Conservation (phyloP, 2,888 invertebrate species). For the Limnephilus lunatus region DNA sequence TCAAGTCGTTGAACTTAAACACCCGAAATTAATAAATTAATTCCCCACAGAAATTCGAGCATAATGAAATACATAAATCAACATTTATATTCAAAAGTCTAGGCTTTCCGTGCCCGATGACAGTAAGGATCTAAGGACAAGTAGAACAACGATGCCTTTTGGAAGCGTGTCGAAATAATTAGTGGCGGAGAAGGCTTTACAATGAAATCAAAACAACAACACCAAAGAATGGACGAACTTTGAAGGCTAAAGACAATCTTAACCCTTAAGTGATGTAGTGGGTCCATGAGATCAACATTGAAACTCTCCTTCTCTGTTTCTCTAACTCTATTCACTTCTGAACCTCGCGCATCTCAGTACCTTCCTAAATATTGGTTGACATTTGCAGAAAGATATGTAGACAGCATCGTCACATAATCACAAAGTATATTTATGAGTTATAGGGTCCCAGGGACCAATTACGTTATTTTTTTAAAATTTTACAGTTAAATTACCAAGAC, state of each 20-base stretch:
- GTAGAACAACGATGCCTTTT: neutral
- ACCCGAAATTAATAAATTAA: neutral
- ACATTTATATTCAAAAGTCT: neutral
- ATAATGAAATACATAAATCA: constrained; percentile 2
- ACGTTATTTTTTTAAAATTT: no score
- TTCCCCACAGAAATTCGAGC: neutral
- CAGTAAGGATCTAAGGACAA: neutral
- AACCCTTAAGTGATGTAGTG: neutral
- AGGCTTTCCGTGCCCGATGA: neutral
- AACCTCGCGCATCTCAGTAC: no score
- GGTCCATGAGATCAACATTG: no score
- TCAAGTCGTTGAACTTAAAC: neutral
- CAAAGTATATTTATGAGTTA: no score
- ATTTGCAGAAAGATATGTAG: no score
- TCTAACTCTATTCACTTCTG: no score
- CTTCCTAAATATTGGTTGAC: no score
- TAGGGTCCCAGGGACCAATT: no score
- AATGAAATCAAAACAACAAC: neutral
- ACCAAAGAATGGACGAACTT: neutral
- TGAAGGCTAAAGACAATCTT: neutral
- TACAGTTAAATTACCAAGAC: no score
- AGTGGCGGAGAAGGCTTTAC: neutral
- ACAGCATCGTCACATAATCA: no score
- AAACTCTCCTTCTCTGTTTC: no score
- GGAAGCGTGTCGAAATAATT: neutral